These are phyloP conservation scores for Argyresthia albistria DNA, from an alignment of 2,888 invertebrate species.

Conservation along the genomic window DNA sequence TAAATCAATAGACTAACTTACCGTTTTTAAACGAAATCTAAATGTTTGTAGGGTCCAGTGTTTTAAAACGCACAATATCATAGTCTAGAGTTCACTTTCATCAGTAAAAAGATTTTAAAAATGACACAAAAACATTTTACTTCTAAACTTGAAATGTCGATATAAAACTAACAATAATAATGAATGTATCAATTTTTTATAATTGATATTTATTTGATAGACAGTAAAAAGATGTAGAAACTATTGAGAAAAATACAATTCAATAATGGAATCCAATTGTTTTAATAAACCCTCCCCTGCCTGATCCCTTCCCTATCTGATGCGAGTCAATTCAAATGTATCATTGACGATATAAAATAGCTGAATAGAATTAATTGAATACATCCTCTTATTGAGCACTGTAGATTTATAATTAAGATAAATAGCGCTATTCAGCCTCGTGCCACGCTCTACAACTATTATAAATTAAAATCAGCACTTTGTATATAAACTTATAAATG, in stretches of 20 bases:
- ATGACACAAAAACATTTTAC: constrained; percentile 54
- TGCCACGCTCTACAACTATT: too few relatives aligned
- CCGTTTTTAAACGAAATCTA: constrained; percentile 65
- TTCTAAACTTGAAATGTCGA: constrained; percentile 60
- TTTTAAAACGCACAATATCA: constrained; percentile 69
- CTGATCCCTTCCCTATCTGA: not conserved
- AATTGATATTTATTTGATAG: constrained; percentile 70
- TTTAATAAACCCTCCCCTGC: constrained; percentile 23
- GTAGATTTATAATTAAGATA: too few relatives aligned
- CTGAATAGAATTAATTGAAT: too few relatives aligned
- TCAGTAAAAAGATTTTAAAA: constrained; percentile 49
- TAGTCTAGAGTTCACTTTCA: constrained; percentile 66
- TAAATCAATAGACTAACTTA: constrained; percentile 56
- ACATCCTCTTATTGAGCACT: too few relatives aligned
- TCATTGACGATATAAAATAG: too few relatives aligned
- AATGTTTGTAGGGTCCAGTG: constrained; percentile 72
- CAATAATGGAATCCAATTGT: constrained; percentile 48
- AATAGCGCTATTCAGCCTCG: too few relatives aligned
- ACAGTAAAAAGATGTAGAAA: constrained; percentile 65
- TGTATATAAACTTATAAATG: too few relatives aligned
- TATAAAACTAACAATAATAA: constrained; percentile 61
- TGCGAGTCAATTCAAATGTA: not conserved
- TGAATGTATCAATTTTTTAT: constrained; percentile 67
- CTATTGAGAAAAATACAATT: constrained; percentile 66
- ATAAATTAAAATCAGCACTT: too few relatives aligned